Percentiles rank a stretch among this genome's conserved stretches.
Conservation (phyloP, 2,888 invertebrate genomes). For the Homarus gammarus region DNA sequence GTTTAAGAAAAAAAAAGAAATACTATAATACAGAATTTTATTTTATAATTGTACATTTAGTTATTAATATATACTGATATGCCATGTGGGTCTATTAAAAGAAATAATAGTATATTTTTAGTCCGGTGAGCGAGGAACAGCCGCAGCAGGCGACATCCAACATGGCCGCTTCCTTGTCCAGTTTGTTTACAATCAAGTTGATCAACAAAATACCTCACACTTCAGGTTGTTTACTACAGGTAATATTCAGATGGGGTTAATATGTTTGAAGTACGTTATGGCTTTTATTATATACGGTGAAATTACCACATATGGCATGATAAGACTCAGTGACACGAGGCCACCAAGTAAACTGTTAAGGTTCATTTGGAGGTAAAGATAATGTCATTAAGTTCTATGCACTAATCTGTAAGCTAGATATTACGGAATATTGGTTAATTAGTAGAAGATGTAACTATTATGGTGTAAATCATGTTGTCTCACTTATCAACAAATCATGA, state of each 20-base stretch:
- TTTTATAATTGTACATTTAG: neutral
- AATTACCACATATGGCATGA: neutral
- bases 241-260: neutral
- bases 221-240: conserved; percentile 8
- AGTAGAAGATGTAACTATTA: too few relatives aligned
- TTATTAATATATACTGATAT: too few relatives aligned
- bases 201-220: neutral
- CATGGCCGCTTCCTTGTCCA: conserved; percentile 28
- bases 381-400: too few relatives aligned
- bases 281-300: neutral
- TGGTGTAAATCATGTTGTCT: too few relatives aligned
- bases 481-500: too few relatives aligned
- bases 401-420: too few relatives aligned
- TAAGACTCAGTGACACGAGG: neutral
- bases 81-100: neutral
- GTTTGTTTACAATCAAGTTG: neutral
- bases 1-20: neutral
- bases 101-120: neutral
- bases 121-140: conserved; percentile 20
- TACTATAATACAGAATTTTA: neutral
- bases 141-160: conserved; percentile 20
- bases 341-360: too few relatives aligned
- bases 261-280: neutral
- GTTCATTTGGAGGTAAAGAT: too few relatives aligned
- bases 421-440: too few relatives aligned